Evolutionary conservation across 1,140 invertebrate species (phyloP), one percentile per base, ranked within the genome.

Genomic region (Drosophila equinoxialis): DNA sequence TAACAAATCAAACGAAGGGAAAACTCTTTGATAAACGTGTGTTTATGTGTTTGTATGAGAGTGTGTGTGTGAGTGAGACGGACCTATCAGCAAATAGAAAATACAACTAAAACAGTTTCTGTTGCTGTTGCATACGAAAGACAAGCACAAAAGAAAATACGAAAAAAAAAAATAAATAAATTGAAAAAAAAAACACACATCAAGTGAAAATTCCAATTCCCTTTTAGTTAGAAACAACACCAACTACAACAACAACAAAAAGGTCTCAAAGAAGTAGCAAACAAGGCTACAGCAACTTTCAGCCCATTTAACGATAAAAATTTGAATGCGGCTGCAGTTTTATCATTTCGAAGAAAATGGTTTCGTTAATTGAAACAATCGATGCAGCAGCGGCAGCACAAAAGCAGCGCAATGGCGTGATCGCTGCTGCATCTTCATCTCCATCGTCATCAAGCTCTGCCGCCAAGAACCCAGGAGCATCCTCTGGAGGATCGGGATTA

Each of bases 311-410:
- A 59, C 55, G 74, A 69, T 55, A 77, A 39, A 77, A 68, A 67
- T 78, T 77, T 89, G 83, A 80, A 89, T 89, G 84, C 80, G 74
- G 80, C 84, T 83, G 68, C 71, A 66, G 65, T 71, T 80, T 62
- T 48, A 87, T 76, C 74, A 79, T 62, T 80, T 60, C 6, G 64
- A 74, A 77, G 71, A 90, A 81, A 90, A 90, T 90, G 87, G 87
- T 90, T 77, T 91, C 87, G 54, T 81, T 90, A 79, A 89, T 90
- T 81, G 78, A 80, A 64, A 89, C 74, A 70, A 84, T 87, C 68
- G 80, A 90, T 66, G 80, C 87, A 68, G 79, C 83, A 66, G 79
- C 68, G 51, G 74, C 75, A 71, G 78, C 75, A n/a, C 78, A 80
- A 59, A 90, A 90, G 58, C 85, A 80, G 68, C 75, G 77, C 20